Evolutionary conservation across 2,797 vertebrate genomes (phyloP).

Genomic region (Falco cherrug): DNA sequence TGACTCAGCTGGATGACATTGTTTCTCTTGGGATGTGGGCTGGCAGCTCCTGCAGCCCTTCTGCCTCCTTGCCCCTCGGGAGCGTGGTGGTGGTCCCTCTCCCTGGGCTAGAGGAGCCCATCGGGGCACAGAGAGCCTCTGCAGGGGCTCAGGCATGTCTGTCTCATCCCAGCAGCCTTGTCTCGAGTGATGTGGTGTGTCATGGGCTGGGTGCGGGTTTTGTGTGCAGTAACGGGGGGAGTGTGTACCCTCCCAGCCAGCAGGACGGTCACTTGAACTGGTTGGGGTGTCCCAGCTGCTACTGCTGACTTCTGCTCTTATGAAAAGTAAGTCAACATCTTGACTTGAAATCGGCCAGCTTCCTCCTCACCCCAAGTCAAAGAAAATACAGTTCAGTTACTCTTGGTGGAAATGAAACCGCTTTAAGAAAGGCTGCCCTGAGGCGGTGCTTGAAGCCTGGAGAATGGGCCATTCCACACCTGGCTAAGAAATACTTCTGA

Average conservation of each 20-base stretch:
- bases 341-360: not conserved
- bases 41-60: not conserved
- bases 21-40: not conserved
- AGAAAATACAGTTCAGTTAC: not conserved
- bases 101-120: not conserved
- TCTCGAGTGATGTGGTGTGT: not conserved
- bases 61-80: not conserved
- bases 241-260: not conserved
- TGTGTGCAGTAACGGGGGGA: not conserved
- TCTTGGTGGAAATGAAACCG: not conserved
- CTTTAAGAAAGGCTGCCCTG: not conserved
- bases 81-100: not conserved
- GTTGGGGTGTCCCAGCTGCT: fast-evolving
- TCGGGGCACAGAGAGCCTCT: not conserved
- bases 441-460: not conserved
- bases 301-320: not conserved
- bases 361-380: not conserved
- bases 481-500: not conserved
- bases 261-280: not conserved
- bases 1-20: not conserved
- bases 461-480: not conserved
- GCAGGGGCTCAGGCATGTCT: not conserved
- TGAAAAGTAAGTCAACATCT: not conserved
- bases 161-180: not conserved
- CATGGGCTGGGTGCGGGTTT: not conserved